Percentiles rank a stretch among this genome's conserved stretches.
phyloP scores from a whole-genome alignment of 2,113 vertebrate genomes.

The Oreocharis arfaki region DNA sequence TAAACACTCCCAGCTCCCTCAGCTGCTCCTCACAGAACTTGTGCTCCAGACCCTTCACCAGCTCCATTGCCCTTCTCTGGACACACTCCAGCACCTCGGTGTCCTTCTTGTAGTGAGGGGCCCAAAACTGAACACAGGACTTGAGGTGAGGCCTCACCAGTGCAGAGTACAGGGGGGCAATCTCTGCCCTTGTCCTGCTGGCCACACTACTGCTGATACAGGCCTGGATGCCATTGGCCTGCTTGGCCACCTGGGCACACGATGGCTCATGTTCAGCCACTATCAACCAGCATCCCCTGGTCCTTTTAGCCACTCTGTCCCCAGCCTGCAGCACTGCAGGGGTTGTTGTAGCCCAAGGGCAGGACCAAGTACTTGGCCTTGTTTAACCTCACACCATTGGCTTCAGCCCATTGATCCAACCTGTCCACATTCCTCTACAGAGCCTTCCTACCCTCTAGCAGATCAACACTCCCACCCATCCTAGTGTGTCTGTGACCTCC shows the following conservation, averaged over 20 bases:
- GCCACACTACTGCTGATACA: fast-evolving
- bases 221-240: neutral
- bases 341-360: fast-evolving
- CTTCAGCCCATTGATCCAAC: neutral
- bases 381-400: fast-evolving
- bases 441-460: neutral
- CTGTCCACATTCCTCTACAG: neutral
- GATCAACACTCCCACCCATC: neutral
- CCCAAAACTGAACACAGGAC: neutral
- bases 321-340: neutral
- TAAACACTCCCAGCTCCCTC: neutral
- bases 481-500: neutral
- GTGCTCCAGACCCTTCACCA: neutral
- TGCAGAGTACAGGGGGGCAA: fast-evolving
- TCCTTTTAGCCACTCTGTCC: neutral
- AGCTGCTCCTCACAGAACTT: neutral
- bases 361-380: neutral
- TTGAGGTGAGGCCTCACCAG: neutral
- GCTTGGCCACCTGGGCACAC: neutral
- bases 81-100: fast-evolving
- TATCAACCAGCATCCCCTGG: neutral
- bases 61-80: neutral
- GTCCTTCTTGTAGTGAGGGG: fast-evolving
- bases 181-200: neutral
- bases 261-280: fast-evolving